Evolutionary conservation across 1,140 invertebrate species (phyloP), one percentile per base, ranked within the genome.

Genomic region (Heliconius congener): DNA sequence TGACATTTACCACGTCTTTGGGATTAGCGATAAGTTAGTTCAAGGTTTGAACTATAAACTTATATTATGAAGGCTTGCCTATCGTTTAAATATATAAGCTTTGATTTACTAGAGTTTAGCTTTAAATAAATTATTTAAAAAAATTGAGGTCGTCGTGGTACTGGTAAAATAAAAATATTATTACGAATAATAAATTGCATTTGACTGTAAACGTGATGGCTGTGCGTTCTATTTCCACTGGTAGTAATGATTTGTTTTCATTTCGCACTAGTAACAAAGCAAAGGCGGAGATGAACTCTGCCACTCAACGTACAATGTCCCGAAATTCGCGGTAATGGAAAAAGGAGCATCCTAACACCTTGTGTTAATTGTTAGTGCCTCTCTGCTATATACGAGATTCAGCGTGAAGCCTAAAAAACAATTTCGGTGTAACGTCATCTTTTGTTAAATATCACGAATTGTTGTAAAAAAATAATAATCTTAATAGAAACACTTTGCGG

Each of bases 11-110:
- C 60, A 66, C 23, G 60, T 30, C 60, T 66, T 30, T 66, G 60
- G 60, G 60, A 66, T 66, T 66, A 66, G 60, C 27, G 60, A 66
- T 66, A 66, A 30, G 60, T 66, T 66, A n/a, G 13, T 42, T 75
- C 60, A 75, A 30, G 52, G n/a, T 60, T 39, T 42, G 55, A 75
- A 60, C 74, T 60, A 75, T 74, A 74, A 74, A 74, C 74, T 75
- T 60, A 34, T 60, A 23, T 39, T 66, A 73, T 75, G 30, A 66
- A 42, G 74, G 55, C 34, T 75, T 75, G 23, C 27, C 13, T 66
- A 30, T 66, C 23, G 27, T 30, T 30, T 66, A 66, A 66, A 30
- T 66, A 27, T 30, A 30, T 66, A 27, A 16, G 60, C 60, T 66
- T 66, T 4, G 8, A 16, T 66, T 13, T 66, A 66, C 13, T 30